These are phyloP conservation scores for Amazona guildingii DNA, from an alignment of 2,113 vertebrate species.

Conservation along the genomic window DNA sequence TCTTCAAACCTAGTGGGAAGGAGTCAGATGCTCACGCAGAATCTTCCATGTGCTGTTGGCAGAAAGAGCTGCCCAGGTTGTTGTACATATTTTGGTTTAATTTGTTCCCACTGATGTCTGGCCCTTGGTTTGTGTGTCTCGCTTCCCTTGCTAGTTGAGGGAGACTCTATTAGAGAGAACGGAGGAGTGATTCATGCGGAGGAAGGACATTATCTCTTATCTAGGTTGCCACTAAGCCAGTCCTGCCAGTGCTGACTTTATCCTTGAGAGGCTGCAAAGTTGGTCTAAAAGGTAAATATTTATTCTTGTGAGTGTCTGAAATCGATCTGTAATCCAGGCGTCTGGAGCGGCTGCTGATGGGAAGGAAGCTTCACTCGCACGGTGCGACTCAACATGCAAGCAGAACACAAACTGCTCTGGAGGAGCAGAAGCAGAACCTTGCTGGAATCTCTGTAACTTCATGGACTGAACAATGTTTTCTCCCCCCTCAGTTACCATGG, in stretches of 20 bases:
- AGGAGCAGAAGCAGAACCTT: neutral
- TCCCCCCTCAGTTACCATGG: neutral
- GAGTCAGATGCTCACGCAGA: neutral
- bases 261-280: slow-evolving; percentile 44
- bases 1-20: neutral
- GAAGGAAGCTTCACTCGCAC: neutral
- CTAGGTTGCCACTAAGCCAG: slow-evolving; percentile 30
- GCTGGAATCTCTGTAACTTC: neutral
- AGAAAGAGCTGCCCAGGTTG: neutral
- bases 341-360: neutral
- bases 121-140: neutral
- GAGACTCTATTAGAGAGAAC: neutral
- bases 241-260: slow-evolving; percentile 9
- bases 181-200: slow-evolving; percentile 8
- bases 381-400: neutral
- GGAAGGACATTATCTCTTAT: slow-evolving; percentile 46
- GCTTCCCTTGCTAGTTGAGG: neutral
- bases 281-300: slow-evolving; percentile 55
- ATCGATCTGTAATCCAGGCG: neutral
- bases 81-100: neutral
- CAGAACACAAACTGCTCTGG: neutral
- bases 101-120: neutral
- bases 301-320: slow-evolving; percentile 26
- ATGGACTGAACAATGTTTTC: neutral
- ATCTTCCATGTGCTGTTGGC: neutral